These are phyloP conservation scores for Trissolcus brochymenae DNA, from an alignment of 2,888 invertebrate species.

Conservation along the genomic window DNA sequence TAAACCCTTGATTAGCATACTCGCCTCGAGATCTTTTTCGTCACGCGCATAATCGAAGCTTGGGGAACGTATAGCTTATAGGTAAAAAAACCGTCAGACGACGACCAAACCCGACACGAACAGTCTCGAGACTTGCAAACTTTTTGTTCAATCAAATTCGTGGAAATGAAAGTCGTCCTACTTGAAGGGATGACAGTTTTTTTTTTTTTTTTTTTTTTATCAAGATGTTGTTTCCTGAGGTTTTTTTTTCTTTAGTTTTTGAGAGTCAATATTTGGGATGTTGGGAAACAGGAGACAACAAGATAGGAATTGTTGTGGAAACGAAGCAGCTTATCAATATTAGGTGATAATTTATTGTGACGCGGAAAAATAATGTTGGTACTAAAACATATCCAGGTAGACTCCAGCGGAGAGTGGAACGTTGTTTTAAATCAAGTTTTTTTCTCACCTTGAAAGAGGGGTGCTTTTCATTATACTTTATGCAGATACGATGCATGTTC, in stretches of 20 bases:
- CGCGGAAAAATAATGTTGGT: conserved; percentile 18
- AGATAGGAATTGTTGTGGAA: background rate
- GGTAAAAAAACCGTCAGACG: conserved; percentile 48
- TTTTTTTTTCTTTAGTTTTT: no score
- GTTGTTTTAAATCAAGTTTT: conserved; percentile 56
- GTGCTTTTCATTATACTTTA: conserved; percentile 60
- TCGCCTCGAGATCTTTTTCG: conserved; percentile 73
- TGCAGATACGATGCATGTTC: conserved; percentile 69
- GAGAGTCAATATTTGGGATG: no score
- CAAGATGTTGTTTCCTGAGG: no score
- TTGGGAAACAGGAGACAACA: no score
- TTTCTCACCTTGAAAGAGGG: conserved; percentile 57
- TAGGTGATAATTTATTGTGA: conserved; percentile 49
- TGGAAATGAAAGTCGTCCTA: no score
- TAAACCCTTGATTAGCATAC: conserved; percentile 71
- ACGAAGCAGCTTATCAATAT: conserved; percentile 29
- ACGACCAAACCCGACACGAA: no score
- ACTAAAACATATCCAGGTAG: conserved; percentile 37
- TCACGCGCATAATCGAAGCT: conserved; percentile 70
- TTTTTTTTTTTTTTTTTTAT: no score
- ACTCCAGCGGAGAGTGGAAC: conserved; percentile 4
- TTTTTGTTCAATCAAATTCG: no score
- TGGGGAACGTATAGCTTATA: conserved; percentile 25
- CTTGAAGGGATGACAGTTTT: no score
- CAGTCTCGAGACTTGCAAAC: no score